A percentile compares a stretch with the other conserved stretches of the same genome.
phyloP scores from a whole-genome alignment of 2,888 invertebrate genomes.

The Halictus ligatus region DNA sequence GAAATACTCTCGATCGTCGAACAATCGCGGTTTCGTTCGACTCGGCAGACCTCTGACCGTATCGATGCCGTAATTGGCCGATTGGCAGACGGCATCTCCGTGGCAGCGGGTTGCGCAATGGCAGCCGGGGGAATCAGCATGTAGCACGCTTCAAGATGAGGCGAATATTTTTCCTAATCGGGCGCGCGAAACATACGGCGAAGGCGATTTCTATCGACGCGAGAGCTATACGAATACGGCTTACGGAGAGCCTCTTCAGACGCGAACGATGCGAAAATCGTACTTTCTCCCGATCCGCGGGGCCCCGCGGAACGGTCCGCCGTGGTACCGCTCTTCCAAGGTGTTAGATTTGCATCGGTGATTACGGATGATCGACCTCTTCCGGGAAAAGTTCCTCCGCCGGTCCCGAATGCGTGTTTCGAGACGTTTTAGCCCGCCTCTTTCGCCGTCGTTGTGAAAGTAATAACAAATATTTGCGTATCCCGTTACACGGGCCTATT shows the following conservation, averaged over 20 bases:
- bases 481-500: conserved; percentile 35
- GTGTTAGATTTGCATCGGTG: conserved; percentile 74
- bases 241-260: background rate
- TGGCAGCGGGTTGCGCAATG: conserved; percentile 36
- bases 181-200: conserved; percentile 39
- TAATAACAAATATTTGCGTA: conserved; percentile 46
- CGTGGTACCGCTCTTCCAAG: conserved; percentile 51
- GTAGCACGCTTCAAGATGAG: conserved; percentile 49
- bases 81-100: conserved; percentile 43
- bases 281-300: conserved; percentile 61
- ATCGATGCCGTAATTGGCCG: conserved; percentile 53
- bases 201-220: conserved; percentile 64
- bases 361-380: conserved; percentile 73
- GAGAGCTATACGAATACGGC: conserved; percentile 27
- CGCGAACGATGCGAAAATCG: conserved; percentile 62
- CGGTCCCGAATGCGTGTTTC: conserved; percentile 22
- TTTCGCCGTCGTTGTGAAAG: conserved; percentile 46
- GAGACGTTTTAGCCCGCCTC: conserved; percentile 25
- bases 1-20: conserved; percentile 2
- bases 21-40: conserved; percentile 23
- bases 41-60: conserved; percentile 31
- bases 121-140: conserved; percentile 36
- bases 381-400: conserved; percentile 69
- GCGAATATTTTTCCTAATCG: conserved; percentile 56
- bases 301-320: conserved; percentile 25